phyloP scores from a whole-genome alignment of 1,140 invertebrate species.

The Bombus waltoni region DNA sequence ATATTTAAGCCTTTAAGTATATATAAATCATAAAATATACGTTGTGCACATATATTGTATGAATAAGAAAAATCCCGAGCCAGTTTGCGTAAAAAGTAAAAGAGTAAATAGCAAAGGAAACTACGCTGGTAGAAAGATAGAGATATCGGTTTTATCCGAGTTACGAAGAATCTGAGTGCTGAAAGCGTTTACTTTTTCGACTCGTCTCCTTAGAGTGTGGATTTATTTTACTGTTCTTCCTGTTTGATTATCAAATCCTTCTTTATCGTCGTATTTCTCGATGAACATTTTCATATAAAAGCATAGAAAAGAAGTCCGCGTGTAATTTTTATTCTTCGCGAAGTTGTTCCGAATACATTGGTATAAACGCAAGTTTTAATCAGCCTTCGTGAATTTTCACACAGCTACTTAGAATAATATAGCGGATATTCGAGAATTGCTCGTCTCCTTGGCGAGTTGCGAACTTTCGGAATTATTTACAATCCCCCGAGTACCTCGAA shows the following conservation, averaged over 20 bases:
- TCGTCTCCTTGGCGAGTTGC: background rate
- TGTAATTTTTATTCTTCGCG: background rate
- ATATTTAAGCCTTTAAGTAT: background rate
- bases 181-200: slow-evolving; percentile 53
- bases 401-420: background rate
- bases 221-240: slow-evolving; percentile 34
- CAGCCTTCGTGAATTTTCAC: background rate
- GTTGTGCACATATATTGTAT: background rate
- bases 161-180: slow-evolving; percentile 13
- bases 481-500: slow-evolving; percentile 18
- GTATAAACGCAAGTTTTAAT: slow-evolving; percentile 25
- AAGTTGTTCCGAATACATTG: background rate
- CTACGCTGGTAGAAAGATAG: slow-evolving; percentile 21
- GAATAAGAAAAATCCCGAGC: slow-evolving; percentile 11
- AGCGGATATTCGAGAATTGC: slow-evolving; percentile 19
- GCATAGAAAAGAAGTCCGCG: background rate
- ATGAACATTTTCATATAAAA: background rate
- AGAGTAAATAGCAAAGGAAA: slow-evolving; percentile 3
- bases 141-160: background rate
- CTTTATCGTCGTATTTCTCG: background rate
- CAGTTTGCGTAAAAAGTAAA: slow-evolving; percentile 29
- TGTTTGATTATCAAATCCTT: background rate
- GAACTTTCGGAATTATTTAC: slow-evolving; percentile 43
- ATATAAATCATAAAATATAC: background rate
- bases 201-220: slow-evolving; percentile 6